Evolutionary conservation across 2,888 invertebrate species (phyloP), one percentile per base, ranked within the genome.

Genomic region (Frankliniella fusca): DNA sequence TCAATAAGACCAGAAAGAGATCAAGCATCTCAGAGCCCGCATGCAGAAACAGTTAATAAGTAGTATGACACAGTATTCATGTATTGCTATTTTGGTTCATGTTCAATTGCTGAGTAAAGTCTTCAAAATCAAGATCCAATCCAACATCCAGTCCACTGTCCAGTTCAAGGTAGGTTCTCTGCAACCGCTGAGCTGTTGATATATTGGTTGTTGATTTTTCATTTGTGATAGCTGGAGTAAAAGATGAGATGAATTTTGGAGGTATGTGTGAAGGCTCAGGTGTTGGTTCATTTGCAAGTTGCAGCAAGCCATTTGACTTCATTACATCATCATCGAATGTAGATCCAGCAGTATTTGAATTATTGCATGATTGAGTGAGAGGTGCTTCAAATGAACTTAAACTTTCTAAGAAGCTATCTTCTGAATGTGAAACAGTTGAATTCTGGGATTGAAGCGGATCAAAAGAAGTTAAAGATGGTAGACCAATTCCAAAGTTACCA

Each of bases 331-430:
- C 70, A 76, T 76, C 23, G 12, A 76, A 76, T 12, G 70, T 27
- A 76, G 70, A 23, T 12, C 23, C 70, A 27, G 27, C 23, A 12
- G 27, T 27, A 76, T 27, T 76, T 76, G 70, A 23, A 27, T 27
- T 27, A 76, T 27, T 23, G 27, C 70, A 76, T 9, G 70, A 76
- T 27, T 76, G 70, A 27, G 70, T 76, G 27, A 76, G 70, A 12
- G 70, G 70, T 23, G 70, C 27, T 76, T 76, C 70, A 10, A 76
- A 76, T 27, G 70, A 76, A 12, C 70, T 27, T 11, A 76, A 23
- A 27, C 70, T 76, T 76, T 76, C 70, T 12, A 76, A 27, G 70
- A 76, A 76, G 27, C 70, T 76, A 12, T 76, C 70, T 23, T 76
- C 70, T 27, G 70, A 76, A 23, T 76, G 70, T 27, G 70, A 27